Evolutionary conservation across 2,797 vertebrate species (phyloP).

Genomic region (Gallirallus australis): DNA sequence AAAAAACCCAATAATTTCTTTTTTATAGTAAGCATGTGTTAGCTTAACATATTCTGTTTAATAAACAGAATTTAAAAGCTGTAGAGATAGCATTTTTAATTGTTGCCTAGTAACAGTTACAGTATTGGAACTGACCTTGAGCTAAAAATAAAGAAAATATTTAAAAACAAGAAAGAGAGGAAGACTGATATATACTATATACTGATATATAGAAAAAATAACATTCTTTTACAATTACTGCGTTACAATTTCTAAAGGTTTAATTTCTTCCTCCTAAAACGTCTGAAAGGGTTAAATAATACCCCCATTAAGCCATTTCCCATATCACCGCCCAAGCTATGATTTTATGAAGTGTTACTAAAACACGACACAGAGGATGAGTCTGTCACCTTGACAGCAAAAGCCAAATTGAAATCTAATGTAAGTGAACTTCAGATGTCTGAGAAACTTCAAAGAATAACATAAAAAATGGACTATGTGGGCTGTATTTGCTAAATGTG

Average conservation of each 20-base stretch:
- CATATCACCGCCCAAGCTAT: slow-evolving; percentile 8
- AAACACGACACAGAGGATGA: slow-evolving; percentile 7
- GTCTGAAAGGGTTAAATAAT: slow-evolving; percentile 22
- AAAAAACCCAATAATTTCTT: neutral
- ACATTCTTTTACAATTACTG: neutral
- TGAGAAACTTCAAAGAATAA: neutral
- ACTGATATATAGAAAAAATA: slow-evolving; percentile 22
- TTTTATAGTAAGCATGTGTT: slow-evolving; percentile 4
- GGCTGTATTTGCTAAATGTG: neutral
- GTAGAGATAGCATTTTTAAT: slow-evolving; percentile 65
- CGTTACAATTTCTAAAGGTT: neutral
- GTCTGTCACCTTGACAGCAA: slow-evolving; percentile 60
- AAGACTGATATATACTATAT: neutral
- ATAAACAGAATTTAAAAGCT: slow-evolving; percentile 62
- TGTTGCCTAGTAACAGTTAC: slow-evolving; percentile 77
- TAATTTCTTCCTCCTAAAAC: neutral
- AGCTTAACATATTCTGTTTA: slow-evolving; percentile 5
- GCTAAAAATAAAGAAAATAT: slow-evolving; percentile 41
- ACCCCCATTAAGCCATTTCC: neutral
- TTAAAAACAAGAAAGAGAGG: neutral
- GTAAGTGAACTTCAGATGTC: neutral
- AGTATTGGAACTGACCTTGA: slow-evolving; percentile 41
- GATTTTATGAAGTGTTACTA: slow-evolving; percentile 42
- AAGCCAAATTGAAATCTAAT: neutral
- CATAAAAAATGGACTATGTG: neutral